Base-by-base conservation (phyloP, 2,797 vertebrate genomes). In the Enteromius afrohamiltoni region DNA sequence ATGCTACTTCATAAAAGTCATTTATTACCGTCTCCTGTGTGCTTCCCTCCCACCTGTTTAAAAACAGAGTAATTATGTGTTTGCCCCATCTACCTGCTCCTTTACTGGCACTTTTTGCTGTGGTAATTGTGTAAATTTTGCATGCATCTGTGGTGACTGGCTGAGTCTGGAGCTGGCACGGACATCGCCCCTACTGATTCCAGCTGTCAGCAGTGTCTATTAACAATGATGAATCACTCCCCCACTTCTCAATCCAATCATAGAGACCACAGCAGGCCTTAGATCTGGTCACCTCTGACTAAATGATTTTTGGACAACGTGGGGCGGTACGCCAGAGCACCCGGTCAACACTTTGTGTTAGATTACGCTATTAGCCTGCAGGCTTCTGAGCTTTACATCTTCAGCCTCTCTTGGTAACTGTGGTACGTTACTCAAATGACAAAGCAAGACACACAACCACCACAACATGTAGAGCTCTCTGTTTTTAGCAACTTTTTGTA, bases 171-270 rank as follows among this genome's bases (percentile, higher is more conserved):
- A 90, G 86, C 92, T 93, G 93, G 92, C 92, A 90, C 88, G 40
- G 31, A 76, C 86, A 83, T 80, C 86, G 80, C 86, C 93, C 91
- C 86, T 31, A 84, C 93, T 91, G 92, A 91, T 93, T 92, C 47
- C 80, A 93, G 91, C 92, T 94, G 94, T 94, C 94, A 94, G 67
- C 87, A 21, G 31, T 85, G 62, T 93, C 92, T 92, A 93, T 95
- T 95, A 95, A 95, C 88, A 85, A 94, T 94, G 94, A 95, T 94
- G 90, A 94, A 95, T 94, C 90, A 91, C 93, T 91, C 87, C 87
- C 89, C 89, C 80, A 88, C 89, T 89, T 91, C 86, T 91, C 88
- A 91, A 91, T 91, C 92, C 92, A 94, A 95, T 95, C 93, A 93
- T 82, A 92, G 84, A 80, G 86, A 92, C 91, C 94, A 92, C 91